phyloP scores from a whole-genome alignment of 2,797 vertebrate genomes.

The Gallinago stenura region DNA sequence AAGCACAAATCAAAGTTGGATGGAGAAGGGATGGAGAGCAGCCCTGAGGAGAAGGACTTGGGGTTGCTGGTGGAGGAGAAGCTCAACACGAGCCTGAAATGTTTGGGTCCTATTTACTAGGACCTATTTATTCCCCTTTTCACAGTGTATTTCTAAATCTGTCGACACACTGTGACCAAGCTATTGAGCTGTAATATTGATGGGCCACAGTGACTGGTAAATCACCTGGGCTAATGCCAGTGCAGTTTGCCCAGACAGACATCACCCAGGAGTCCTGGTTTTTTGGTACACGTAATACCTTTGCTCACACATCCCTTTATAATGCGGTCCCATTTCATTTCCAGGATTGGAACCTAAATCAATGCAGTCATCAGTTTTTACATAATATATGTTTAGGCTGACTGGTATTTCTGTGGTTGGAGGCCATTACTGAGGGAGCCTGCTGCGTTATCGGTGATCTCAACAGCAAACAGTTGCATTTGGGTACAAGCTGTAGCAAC shows the following conservation, averaged over 20 bases:
- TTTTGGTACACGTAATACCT: not conserved
- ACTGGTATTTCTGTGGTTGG: not conserved
- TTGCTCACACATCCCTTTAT: not conserved
- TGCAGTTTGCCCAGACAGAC: not conserved
- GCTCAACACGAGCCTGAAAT: not conserved
- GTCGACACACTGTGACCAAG: not conserved
- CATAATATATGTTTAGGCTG: not conserved
- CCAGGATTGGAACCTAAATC: not conserved
- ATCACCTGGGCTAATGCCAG: not conserved
- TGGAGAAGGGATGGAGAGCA: not conserved
- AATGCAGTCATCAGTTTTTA: not conserved
- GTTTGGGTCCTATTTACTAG: not conserved
- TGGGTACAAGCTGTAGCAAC: not conserved
- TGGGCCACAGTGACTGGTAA: not conserved
- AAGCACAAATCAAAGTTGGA: not conserved
- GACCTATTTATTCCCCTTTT: not conserved
- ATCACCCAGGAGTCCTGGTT: not conserved
- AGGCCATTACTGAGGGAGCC: not conserved
- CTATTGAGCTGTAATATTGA: not conserved
- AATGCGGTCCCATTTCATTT: not conserved
- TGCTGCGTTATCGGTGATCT: not conserved
- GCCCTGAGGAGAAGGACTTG: not conserved
- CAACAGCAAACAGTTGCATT: not conserved
- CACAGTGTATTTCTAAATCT: not conserved
- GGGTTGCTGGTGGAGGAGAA: not conserved